A percentile compares a stretch with the other conserved stretches of the same genome.
These are phyloP conservation scores for Conchocele bisecta DNA, from an alignment of 2,888 invertebrate species.

Conservation along the genomic window DNA sequence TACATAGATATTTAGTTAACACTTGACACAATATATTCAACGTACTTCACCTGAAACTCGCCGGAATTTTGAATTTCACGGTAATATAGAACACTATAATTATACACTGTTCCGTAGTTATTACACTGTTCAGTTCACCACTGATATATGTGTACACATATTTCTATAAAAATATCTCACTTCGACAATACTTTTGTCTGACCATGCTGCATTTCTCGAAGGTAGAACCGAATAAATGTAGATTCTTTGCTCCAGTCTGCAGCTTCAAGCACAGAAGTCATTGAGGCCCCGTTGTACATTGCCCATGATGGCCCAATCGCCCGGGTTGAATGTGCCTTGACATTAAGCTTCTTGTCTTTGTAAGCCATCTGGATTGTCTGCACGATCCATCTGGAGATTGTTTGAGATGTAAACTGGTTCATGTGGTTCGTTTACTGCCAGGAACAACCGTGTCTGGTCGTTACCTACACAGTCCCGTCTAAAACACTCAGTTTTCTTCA, in stretches of 20 bases:
- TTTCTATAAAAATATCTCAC: too few species aligned
- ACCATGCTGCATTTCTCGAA: slow-evolving; percentile 18
- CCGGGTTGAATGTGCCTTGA: slow-evolving; percentile 33
- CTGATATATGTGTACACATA: too few species aligned
- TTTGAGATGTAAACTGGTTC: slow-evolving; percentile 39
- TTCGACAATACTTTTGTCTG: too few species aligned
- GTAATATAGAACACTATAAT: too few species aligned
- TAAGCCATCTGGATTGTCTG: slow-evolving; percentile 27
- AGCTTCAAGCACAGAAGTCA: slow-evolving; percentile 22
- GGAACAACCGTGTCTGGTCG: too few species aligned
- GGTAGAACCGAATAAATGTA: slow-evolving; percentile 38
- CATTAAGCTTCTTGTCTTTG: slow-evolving; percentile 17
- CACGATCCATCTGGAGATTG: slow-evolving; percentile 47
- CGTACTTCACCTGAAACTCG: too few species aligned
- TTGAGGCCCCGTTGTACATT: slow-evolving; percentile 32
- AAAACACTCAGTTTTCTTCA: slow-evolving; percentile 33
- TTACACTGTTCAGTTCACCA: too few species aligned
- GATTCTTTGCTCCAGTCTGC: slow-evolving; percentile 39
- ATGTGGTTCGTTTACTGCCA: slow-evolving; percentile 41
- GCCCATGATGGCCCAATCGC: slow-evolving; percentile 40
- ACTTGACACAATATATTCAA: too few species aligned
- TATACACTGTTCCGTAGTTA: too few species aligned
- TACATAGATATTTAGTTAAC: too few species aligned
- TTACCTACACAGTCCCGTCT: too few species aligned
- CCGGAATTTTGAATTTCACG: too few species aligned